These are phyloP conservation scores for Amblyteles armatorius DNA, from an alignment of 2,888 invertebrate genomes.

Conservation along the genomic window DNA sequence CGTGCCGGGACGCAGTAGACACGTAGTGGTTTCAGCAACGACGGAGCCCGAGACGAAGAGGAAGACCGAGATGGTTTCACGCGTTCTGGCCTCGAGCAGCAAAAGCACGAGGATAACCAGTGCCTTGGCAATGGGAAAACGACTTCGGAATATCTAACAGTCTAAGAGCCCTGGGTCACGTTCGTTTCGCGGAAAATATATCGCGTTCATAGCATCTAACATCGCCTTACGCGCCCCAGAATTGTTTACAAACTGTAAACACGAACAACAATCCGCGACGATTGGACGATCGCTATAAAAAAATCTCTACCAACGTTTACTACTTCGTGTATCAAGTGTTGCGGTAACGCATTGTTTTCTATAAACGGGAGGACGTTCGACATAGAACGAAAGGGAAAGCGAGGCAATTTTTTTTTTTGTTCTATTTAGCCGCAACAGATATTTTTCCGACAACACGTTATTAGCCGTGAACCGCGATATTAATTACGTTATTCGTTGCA, in stretches of 20 bases:
- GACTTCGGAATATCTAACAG: constrained; percentile 33
- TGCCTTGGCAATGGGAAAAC: constrained; percentile 36
- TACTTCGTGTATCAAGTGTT: background rate
- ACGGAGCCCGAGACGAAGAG: background rate
- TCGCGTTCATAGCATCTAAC: background rate
- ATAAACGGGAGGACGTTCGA: too few species aligned
- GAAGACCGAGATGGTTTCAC: constrained; percentile 35
- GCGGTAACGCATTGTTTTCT: background rate
- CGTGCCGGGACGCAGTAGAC: constrained; percentile 54
- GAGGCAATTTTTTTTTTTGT: background rate
- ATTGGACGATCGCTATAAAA: background rate
- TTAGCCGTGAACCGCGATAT: constrained; percentile 17
- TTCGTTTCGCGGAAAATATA: constrained; percentile 45
- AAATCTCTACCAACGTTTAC: background rate
- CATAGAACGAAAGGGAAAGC: background rate
- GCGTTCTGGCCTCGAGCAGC: constrained; percentile 43
- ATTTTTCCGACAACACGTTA: background rate
- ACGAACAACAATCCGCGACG: too few species aligned
- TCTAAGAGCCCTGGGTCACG: constrained; percentile 46
- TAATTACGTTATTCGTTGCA: constrained; percentile 43
- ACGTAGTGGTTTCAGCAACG: constrained; percentile 52
- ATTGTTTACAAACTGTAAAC: too few species aligned
- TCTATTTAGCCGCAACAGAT: background rate
- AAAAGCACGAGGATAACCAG: constrained; percentile 17
- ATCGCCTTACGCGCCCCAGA: background rate